phyloP scores from a whole-genome alignment of 2,888 invertebrate species.

The Zaprionus lineosus region DNA sequence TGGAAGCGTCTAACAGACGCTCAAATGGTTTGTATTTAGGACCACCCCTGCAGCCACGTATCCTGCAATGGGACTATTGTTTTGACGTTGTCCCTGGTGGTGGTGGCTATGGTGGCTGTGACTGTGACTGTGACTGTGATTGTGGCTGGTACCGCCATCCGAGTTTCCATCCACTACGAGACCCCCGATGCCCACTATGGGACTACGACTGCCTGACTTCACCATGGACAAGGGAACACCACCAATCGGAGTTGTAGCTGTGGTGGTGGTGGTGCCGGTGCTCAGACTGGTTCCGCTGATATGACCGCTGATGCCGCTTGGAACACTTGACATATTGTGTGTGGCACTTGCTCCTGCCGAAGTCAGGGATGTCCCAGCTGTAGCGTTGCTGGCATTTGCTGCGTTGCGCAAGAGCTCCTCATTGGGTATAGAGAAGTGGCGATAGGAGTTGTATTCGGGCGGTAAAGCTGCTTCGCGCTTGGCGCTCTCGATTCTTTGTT shows the following conservation, averaged over 20 bases:
- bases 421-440: conserved; percentile 88
- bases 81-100: conserved; percentile 57
- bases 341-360: conserved; percentile 5
- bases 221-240: conserved; percentile 51
- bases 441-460: conserved; percentile 91
- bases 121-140: conserved; percentile 17
- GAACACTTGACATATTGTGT: conserved; percentile 70
- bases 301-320: conserved; percentile 82
- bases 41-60: conserved; percentile 82
- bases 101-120: conserved; percentile 32
- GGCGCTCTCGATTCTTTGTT: conserved; percentile 88
- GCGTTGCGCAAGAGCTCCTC: conserved; percentile 84
- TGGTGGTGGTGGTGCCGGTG: conserved; percentile 76
- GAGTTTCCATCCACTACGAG: conserved; percentile 59
- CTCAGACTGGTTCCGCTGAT: conserved; percentile 82
- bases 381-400: conserved; percentile 41
- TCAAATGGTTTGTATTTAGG: conserved; percentile 81
- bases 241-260: conserved; percentile 74
- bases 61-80: conserved; percentile 71
- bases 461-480: conserved; percentile 88
- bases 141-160: conserved; percentile 19
- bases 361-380: conserved; percentile 31
- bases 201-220: conserved; percentile 60
- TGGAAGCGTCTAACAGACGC: conserved; percentile 82
- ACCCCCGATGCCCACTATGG: conserved; percentile 51